These are phyloP conservation scores for Rhinogobius similis DNA, from an alignment of 2,113 vertebrate genomes.

Conservation along the genomic window DNA sequence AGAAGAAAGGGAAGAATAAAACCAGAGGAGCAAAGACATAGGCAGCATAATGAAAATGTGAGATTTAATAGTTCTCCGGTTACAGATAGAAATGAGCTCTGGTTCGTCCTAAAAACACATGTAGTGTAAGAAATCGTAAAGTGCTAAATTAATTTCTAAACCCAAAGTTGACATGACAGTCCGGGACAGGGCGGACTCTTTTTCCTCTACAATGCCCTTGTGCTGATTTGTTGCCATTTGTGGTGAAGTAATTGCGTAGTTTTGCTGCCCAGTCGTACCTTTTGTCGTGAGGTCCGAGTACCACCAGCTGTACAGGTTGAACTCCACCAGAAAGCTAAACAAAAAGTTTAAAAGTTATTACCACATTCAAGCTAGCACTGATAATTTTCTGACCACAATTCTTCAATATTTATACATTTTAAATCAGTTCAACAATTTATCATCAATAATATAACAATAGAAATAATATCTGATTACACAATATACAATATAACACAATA, in stretches of 20 bases:
- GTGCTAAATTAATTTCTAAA: constrained; percentile 24
- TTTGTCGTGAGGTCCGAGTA: constrained; percentile 88
- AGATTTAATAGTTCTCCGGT: constrained; percentile 26
- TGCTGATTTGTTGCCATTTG: neutral
- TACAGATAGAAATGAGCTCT: constrained; percentile 57
- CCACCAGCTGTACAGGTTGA: constrained; percentile 99
- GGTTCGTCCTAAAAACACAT: constrained; percentile 39
- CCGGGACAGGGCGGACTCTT: neutral
- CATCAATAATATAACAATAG: neutral
- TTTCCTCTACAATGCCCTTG: neutral
- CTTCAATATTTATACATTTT: neutral
- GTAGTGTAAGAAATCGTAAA: constrained; percentile 56
- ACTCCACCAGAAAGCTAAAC: constrained; percentile 94
- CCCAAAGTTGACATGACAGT: neutral
- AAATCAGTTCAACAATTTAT: constrained; percentile 4
- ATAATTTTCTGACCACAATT: neutral
- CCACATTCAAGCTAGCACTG: neutral
- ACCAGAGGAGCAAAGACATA: constrained; percentile 16
- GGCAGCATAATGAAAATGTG: constrained; percentile 21
- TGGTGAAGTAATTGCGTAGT: neutral
- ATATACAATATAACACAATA: too few relatives aligned
- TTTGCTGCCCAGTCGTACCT: constrained; percentile 76
- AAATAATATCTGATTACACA: too few relatives aligned
- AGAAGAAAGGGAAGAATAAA: constrained; percentile 24
- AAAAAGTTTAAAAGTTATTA: constrained; percentile 4